These are phyloP conservation scores for Drepana falcataria DNA, from an alignment of 2,888 invertebrate species.

Conservation along the genomic window DNA sequence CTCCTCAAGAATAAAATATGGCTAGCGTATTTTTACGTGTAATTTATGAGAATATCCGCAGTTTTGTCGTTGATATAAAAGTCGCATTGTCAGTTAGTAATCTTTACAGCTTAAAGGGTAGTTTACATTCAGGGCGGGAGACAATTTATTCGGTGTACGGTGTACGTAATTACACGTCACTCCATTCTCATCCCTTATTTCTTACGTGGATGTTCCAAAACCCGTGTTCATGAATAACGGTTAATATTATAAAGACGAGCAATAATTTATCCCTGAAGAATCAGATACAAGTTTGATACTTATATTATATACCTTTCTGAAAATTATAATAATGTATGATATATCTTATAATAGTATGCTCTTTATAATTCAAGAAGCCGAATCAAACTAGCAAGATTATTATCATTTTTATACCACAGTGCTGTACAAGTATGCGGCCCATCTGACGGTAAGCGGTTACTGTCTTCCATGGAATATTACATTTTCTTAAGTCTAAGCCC, in stretches of 20 bases:
- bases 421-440: too few relatives aligned
- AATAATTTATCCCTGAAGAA: neutral
- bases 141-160: neutral
- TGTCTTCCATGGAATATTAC: too few relatives aligned
- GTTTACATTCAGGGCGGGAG: neutral
- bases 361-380: too few relatives aligned
- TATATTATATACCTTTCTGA: too few relatives aligned
- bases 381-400: too few relatives aligned
- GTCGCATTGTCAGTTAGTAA: neutral
- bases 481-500: too few relatives aligned
- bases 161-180: slow-evolving; percentile 2
- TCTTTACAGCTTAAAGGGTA: neutral
- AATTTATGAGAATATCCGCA: neutral
- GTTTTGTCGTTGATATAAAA: neutral
- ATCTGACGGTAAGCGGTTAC: too few relatives aligned
- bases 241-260: neutral
- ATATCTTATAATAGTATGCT: too few relatives aligned
- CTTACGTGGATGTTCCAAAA: neutral
- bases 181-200: slow-evolving; percentile 1
- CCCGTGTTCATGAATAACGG: neutral
- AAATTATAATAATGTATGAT: too few relatives aligned
- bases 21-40: neutral
- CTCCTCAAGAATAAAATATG: neutral
- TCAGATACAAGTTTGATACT: too few relatives aligned
- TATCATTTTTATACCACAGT: too few relatives aligned